phyloP scores from a whole-genome alignment of 2,113 vertebrate genomes.

The Hippocampus abdominalis region DNA sequence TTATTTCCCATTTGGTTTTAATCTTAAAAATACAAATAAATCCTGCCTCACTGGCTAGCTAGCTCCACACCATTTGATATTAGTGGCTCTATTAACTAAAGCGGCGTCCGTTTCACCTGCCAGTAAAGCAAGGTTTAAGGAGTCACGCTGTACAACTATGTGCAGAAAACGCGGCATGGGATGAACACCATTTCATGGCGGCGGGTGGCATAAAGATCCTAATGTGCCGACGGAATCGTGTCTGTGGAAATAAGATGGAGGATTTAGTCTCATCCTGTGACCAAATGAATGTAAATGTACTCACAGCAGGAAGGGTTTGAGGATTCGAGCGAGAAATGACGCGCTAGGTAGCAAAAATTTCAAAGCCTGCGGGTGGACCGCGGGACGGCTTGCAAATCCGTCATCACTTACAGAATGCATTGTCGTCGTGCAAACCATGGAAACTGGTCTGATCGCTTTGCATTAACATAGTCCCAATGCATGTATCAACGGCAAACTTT shows the following conservation, averaged over 20 bases:
- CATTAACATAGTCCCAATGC: not conserved
- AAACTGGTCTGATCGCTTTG: not conserved
- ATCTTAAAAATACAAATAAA: not conserved
- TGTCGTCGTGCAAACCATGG: not conserved
- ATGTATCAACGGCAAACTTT: not conserved
- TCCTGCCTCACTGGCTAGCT: not conserved
- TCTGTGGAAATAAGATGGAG: slow-evolving; percentile 4
- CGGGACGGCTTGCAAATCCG: not conserved
- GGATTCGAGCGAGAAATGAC: slow-evolving; percentile 15
- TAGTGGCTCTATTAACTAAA: slow-evolving; percentile 9
- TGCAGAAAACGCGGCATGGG: slow-evolving; percentile 8
- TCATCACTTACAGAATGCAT: not conserved
- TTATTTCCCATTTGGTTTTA: not conserved
- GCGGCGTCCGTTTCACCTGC: slow-evolving; percentile 11
- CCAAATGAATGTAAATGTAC: slow-evolving; percentile 30
- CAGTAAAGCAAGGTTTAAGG: slow-evolving; percentile 11
- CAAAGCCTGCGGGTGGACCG: slow-evolving; percentile 15
- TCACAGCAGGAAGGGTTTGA: slow-evolving; percentile 21
- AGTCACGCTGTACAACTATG: slow-evolving; percentile 16
- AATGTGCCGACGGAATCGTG: not conserved
- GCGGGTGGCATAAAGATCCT: slow-evolving; percentile 3
- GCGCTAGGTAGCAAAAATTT: slow-evolving; percentile 19
- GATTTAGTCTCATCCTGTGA: slow-evolving; percentile 32
- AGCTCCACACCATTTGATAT: not conserved
- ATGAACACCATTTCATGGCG: slow-evolving; percentile 11